These are phyloP conservation scores for Digitonthophagus gazella DNA, from an alignment of 2,888 invertebrate genomes.

Conservation along the genomic window DNA sequence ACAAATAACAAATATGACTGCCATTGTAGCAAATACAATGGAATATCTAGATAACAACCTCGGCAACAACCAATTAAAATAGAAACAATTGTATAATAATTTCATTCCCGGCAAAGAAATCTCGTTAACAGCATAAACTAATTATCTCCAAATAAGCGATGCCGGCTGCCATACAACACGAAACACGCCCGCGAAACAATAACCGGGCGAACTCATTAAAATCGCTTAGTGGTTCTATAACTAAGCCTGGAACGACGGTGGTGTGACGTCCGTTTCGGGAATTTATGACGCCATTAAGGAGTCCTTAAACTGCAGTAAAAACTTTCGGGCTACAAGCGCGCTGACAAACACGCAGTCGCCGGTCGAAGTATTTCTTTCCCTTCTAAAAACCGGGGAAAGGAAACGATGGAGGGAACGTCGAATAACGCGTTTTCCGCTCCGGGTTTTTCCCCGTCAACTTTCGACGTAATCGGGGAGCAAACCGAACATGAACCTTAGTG, in stretches of 20 bases:
- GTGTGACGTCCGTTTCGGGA: neutral
- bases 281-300: slow-evolving; percentile 13
- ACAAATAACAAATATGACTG: too few species aligned
- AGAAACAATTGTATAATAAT: neutral
- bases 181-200: neutral
- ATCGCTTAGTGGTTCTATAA: slow-evolving; percentile 14
- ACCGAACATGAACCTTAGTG: slow-evolving; percentile 1
- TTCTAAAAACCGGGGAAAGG: neutral
- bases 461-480: neutral
- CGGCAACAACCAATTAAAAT: neutral
- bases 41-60: neutral
- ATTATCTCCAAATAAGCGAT: neutral
- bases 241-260: neutral
- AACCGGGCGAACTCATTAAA: slow-evolving; percentile 9
- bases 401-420: neutral
- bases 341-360: slow-evolving; percentile 8
- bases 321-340: slow-evolving; percentile 5
- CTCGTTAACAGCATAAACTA: neutral
- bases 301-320: slow-evolving; percentile 14
- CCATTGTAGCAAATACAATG: too few species aligned
- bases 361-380: neutral
- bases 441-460: neutral
- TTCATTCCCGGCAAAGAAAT: neutral
- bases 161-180: neutral
- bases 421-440: slow-evolving; percentile 1